A percentile compares a stretch with the other conserved stretches of the same genome.
Conservation (phyloP, 2,797 vertebrate species). For the Acestrorhynchus altus region DNA sequence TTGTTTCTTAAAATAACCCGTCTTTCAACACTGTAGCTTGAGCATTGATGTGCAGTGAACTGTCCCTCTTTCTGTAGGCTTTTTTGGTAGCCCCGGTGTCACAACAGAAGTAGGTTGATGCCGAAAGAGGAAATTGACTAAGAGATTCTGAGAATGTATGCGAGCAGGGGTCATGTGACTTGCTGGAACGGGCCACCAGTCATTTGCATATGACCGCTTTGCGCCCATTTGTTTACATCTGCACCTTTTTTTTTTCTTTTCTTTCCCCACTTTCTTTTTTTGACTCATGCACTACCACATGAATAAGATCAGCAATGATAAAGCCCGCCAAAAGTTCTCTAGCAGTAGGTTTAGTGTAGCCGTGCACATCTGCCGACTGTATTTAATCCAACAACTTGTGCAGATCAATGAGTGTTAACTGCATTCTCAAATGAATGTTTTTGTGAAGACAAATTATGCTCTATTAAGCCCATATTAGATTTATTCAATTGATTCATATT, state of each 20-base stretch:
- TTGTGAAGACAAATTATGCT: too few relatives aligned
- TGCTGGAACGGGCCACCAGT: slow-evolving; percentile 74
- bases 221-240: slow-evolving; percentile 77
- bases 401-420: neutral
- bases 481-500: too few relatives aligned
- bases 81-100: slow-evolving; percentile 37
- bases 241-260: slow-evolving; percentile 17
- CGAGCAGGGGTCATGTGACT: slow-evolving; percentile 78
- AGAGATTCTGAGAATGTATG: slow-evolving; percentile 75
- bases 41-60: neutral
- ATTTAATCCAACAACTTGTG: neutral
- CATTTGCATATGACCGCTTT: slow-evolving; percentile 71
- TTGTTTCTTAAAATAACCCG: neutral
- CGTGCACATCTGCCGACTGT: neutral
- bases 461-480: too few relatives aligned
- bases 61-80: neutral
- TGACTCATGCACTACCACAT: slow-evolving; percentile 38
- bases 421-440: neutral
- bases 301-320: slow-evolving; percentile 12
- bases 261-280: slow-evolving; percentile 42
- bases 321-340: slow-evolving; percentile 57
- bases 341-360: neutral
- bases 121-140: slow-evolving; percentile 69
- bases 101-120: slow-evolving; percentile 50
- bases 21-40: neutral